Conservation (phyloP, 2,113 vertebrate genomes). For the Xiphorhynchus elegans region DNA sequence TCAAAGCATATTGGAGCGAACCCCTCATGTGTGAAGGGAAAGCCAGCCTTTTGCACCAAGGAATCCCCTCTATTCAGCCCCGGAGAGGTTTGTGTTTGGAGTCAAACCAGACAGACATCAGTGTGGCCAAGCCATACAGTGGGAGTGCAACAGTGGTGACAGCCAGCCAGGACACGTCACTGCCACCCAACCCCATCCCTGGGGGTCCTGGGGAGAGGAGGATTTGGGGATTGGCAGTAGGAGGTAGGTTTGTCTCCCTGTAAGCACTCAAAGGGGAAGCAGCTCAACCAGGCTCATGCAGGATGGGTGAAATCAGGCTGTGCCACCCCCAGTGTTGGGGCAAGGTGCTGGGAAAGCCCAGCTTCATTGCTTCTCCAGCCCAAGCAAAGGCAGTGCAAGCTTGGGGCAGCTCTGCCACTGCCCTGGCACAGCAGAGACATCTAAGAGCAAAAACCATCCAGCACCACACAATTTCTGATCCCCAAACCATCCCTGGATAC, state of each 20-base stretch:
- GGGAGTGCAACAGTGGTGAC: accelerated
- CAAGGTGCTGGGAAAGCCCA: background rate
- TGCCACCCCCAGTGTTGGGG: background rate
- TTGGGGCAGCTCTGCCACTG: background rate
- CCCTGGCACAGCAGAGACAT: background rate
- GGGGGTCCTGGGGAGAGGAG: accelerated
- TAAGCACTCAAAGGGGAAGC: background rate
- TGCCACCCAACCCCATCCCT: background rate
- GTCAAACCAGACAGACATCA: background rate
- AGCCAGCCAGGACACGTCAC: background rate
- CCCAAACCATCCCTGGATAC: background rate
- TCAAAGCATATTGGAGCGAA: slow-evolving; percentile 51
- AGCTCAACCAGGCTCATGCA: background rate
- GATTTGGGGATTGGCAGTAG: background rate
- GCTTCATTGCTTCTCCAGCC: accelerated
- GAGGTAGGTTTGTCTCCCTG: background rate
- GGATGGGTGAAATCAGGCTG: accelerated
- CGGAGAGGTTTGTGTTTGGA: background rate
- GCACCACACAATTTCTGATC: background rate
- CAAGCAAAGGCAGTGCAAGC: background rate
- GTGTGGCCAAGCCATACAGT: accelerated
- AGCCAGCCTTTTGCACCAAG: background rate
- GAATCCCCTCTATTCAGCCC: background rate
- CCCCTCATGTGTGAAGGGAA: slow-evolving; percentile 55
- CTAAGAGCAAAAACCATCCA: background rate